phyloP scores from a whole-genome alignment of 2,113 vertebrate species.

The Halcyon senegalensis region DNA sequence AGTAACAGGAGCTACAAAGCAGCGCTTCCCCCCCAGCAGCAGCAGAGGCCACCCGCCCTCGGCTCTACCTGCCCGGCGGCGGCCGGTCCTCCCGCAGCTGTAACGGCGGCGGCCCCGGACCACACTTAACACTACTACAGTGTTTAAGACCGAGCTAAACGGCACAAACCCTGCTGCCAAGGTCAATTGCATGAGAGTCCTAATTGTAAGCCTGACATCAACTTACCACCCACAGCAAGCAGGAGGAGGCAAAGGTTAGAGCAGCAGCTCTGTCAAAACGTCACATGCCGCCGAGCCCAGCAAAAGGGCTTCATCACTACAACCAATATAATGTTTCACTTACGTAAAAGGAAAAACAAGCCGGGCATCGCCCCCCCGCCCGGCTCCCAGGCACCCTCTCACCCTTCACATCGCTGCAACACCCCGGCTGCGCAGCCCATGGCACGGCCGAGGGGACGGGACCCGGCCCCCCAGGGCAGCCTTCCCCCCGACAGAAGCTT shows the following conservation, averaged over 20 bases:
- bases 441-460: neutral
- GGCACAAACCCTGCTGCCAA: conserved; percentile 77
- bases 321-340: conserved; percentile 49
- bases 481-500: neutral
- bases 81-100: neutral
- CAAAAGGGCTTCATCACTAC: conserved; percentile 2
- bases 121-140: conserved; percentile 51
- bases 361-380: neutral
- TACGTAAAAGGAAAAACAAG: conserved; percentile 13
- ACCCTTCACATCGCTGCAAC: neutral
- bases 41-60: neutral
- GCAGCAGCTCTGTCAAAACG: conserved; percentile 74
- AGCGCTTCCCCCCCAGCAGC: neutral
- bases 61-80: neutral
- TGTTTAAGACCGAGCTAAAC: conserved; percentile 59
- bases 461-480: too few relatives aligned
- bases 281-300: conserved; percentile 47
- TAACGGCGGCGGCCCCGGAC: neutral
- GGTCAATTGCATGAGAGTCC: conserved; percentile 78
- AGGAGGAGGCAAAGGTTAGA: conserved; percentile 78
- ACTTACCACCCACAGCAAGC: conserved; percentile 77
- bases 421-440: neutral
- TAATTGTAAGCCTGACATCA: conserved; percentile 80
- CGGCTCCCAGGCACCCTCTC: neutral
- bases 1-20: too few relatives aligned